Percentiles rank a stretch among this genome's conserved stretches.
These are phyloP conservation scores for Tragelaphus strepsiceros DNA, from an alignment of 2,113 vertebrate genomes.

Conservation along the genomic window DNA sequence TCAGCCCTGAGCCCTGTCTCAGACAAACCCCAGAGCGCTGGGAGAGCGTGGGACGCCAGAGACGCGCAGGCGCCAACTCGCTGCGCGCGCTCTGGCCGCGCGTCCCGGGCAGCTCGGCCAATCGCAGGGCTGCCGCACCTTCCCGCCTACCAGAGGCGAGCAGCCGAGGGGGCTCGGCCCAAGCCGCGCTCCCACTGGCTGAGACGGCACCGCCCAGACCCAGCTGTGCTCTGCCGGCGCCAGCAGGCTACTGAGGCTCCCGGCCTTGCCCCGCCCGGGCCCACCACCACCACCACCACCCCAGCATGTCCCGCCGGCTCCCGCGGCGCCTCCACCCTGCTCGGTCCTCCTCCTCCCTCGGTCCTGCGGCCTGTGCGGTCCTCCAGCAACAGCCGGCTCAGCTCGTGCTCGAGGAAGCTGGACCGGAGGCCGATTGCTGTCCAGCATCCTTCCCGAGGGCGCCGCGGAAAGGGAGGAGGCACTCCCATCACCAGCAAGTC, in stretches of 20 bases:
- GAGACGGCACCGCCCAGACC: not conserved
- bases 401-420: not conserved
- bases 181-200: slow-evolving; percentile 21
- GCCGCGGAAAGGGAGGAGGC: not conserved
- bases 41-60: rapidly evolving
- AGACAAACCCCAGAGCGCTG: rapidly evolving
- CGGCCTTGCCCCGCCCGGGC: rapidly evolving
- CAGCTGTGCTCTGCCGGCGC: not conserved
- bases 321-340: not conserved
- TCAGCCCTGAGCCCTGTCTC: rapidly evolving
- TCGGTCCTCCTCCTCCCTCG: not conserved
- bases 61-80: not conserved
- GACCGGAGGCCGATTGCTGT: not conserved
- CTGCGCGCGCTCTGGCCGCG: not conserved
- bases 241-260: rapidly evolving
- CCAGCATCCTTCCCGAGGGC: not conserved
- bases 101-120: not conserved
- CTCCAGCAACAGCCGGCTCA: not conserved
- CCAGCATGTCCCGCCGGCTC: not conserved
- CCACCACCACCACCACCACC: too few relatives aligned
- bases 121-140: not conserved
- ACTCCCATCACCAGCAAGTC: not conserved
- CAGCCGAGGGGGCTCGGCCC: slow-evolving; percentile 24
- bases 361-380: not conserved
- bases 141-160: rapidly evolving